Conservation (phyloP, 2,113 vertebrate genomes). For the Acanthisitta chloris region DNA sequence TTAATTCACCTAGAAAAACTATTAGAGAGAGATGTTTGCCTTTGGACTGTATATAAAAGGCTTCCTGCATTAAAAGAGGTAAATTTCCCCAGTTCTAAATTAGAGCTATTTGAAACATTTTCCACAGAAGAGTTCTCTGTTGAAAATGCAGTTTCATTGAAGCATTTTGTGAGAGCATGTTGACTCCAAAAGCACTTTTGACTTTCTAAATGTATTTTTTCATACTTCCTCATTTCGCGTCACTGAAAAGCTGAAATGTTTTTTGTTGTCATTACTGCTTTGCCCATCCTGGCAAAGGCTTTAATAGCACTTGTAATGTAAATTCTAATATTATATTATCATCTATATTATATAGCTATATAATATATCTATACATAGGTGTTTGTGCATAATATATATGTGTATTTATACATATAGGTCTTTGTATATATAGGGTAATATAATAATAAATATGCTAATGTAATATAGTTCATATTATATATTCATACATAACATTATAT, state of each 20-base stretch:
- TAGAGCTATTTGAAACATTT: conserved; percentile 63
- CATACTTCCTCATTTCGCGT: neutral
- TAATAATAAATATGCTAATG: neutral
- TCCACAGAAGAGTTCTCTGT: conserved; percentile 55
- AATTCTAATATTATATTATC: neutral
- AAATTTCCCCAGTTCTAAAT: conserved; percentile 49
- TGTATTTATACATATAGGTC: neutral
- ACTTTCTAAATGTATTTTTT: conserved; percentile 42
- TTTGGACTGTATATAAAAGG: conserved; percentile 50
- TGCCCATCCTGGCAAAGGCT: neutral
- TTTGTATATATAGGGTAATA: neutral
- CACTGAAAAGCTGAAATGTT: conserved; percentile 4
- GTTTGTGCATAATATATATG: neutral
- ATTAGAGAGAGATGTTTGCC: conserved; percentile 48
- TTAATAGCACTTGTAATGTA: neutral
- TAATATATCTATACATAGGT: neutral
- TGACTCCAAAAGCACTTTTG: conserved; percentile 58
- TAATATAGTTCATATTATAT: neutral
- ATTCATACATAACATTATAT: neutral
- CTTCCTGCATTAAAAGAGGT: conserved; percentile 46
- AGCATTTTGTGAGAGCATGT: conserved; percentile 51
- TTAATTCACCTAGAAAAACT: conserved; percentile 52
- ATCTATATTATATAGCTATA: neutral
- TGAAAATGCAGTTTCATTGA: conserved; percentile 57
- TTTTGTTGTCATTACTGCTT: neutral